Base-by-base conservation (phyloP, 2,888 invertebrate genomes). In the Willowsia nigromaculata region DNA sequence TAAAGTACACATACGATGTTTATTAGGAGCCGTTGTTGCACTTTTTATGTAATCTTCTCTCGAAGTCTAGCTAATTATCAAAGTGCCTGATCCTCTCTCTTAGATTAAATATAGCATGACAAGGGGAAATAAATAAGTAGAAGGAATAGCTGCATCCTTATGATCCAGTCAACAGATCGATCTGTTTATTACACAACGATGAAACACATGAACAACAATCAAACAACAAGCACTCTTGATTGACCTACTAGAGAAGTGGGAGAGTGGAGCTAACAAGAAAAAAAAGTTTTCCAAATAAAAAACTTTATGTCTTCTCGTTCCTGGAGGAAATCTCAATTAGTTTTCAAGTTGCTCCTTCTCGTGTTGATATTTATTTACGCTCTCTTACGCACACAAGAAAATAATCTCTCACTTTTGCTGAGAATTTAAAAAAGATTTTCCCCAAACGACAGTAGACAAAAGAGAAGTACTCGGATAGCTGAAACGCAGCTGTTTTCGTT, bases 31-130 rank as follows among this genome's bases (percentile, higher is more conserved):
- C 50, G 13, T 18, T 81, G 59, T 62, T 81, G 81, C 53, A 68
- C 40, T 56, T 30, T 74, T 40, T 82, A 50, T 74, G 22, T 25
- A 1, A 50, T 68, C 37, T 59, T 30, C 9, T 33, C 30, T 30
- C 1, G 15, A 11, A 43, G 43, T 76, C 65, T 18, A 76, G 76
- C 76, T 85, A 85, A 85, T 85, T 85, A 85, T 47, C 47, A 76
- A 62, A 76, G 76, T 62, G 84, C 37, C 59, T 74, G 84, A 40
- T 9, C 18, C 25, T 53, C 43, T 83, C 22, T 68, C 33, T 68
- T 33, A 15, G 22, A 81, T 47, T 62, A 83, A 71, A 18, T 47
- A 50, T 30, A 50, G 56, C 33, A 13, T 80, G 25, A 43, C 40
- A 43, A 59, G 59, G 53, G 30, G 30, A 76, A 30, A 27, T 40